Conservation (phyloP, 2,113 vertebrate species). For the Setophaga coronata region DNA sequence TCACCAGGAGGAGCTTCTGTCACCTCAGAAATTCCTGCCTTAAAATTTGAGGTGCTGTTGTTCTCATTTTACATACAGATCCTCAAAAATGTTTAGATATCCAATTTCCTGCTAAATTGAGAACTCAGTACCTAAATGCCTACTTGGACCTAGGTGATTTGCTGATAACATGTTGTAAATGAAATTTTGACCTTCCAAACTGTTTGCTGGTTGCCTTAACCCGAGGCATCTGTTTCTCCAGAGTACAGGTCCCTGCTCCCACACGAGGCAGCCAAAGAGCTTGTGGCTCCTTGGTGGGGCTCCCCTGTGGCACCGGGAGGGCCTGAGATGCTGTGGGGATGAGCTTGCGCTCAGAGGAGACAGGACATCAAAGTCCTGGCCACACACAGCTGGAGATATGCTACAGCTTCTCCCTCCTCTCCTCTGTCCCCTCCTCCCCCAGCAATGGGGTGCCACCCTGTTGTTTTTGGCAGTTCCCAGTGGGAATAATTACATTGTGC, state of each 20-base stretch:
- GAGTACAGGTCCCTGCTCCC: not conserved
- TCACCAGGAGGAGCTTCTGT: not conserved
- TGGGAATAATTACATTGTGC: conserved; percentile 35
- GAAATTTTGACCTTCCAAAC: not conserved
- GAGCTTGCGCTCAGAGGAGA: not conserved
- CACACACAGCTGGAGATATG: not conserved
- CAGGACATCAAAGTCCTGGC: not conserved
- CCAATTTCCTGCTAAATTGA: not conserved
- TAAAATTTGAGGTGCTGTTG: not conserved
- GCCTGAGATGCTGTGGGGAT: not conserved
- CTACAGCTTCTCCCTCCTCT: not conserved
- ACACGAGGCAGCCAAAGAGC: not conserved
- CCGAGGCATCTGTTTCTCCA: not conserved
- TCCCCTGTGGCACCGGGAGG: not conserved
- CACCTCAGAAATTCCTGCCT: not conserved
- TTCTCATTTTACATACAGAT: not conserved
- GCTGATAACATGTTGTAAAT: not conserved
- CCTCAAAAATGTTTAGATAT: not conserved
- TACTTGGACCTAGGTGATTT: not conserved
- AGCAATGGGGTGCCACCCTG: not conserved
- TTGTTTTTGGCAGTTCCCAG: not conserved
- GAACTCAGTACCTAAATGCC: not conserved
- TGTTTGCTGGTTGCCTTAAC: not conserved
- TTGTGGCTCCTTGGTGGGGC: not conserved
- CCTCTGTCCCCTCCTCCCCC: not conserved